Evolutionary conservation across 2,888 invertebrate genomes (phyloP), one percentile per base, ranked within the genome.

Genomic region (Pristionchus entomophagus): DNA sequence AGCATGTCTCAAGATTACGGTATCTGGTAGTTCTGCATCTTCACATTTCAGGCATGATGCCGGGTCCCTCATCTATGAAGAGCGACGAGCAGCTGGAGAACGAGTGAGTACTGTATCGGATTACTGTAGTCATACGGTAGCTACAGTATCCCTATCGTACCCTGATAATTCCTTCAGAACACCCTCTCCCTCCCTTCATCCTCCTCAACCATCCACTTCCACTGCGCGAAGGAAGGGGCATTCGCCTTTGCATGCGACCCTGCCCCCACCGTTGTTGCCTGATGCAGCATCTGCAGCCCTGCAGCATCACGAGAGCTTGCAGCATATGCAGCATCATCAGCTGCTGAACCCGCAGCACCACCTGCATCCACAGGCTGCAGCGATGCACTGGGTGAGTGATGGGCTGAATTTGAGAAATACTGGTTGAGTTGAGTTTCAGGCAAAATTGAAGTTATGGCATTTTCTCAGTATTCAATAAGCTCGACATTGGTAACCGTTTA

Each of bases 1-100:
- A n/a, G n/a, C n/a, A n/a, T n/a, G n/a, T n/a, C n/a, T n/a, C n/a
- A n/a, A n/a, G n/a, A n/a, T 35, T 35, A 32, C 32, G 35, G 65
- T 65, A 19, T 14, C 65, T 65, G 6, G 10, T 17, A 32, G 35
- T 14, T 6, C 32, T 32, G 6, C 14, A 2, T 12, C 35, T 19
- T 8, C 32, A n/a, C n/a, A 45, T 77, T 77, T 38, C 78, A 78
- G 78, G 78, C 0, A 78, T 78, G 78, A 45, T 78, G 78, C 78
- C 78, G 29, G 78, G 78, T 14, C 78, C 78, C 0, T 78, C 78
- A 0, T 78, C 78, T 2, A 45, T 78, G 49, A 78, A 78, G 32
- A 45, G 45, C 29, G 78, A 78, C 32, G 78, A 78, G 4, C 41
- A 73, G 41, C 26, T 73, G n/a, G 78, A 78, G 49, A 78, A 45